A percentile compares a stretch with the other conserved stretches of the same genome.
Evolutionary conservation across 2,113 vertebrate genomes (phyloP).

Genomic region (Atractosteus spatula): DNA sequence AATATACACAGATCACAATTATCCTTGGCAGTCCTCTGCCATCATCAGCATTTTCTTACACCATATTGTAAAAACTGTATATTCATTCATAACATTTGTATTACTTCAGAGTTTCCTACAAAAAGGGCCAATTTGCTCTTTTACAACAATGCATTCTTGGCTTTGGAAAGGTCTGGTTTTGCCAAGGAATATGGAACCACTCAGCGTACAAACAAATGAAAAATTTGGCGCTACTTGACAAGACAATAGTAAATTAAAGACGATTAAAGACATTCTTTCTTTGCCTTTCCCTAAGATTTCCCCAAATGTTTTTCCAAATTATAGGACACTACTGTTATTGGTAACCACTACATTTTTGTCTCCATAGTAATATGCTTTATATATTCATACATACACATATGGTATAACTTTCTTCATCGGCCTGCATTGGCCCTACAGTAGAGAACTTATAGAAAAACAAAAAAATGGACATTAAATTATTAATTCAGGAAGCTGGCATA

Average conservation of each 20-base stretch:
- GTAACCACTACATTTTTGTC: slow-evolving; percentile 1
- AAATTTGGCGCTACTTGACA: slow-evolving; percentile 5
- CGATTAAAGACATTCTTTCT: slow-evolving; percentile 8
- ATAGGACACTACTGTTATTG: not conserved
- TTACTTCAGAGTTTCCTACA: too few species aligned
- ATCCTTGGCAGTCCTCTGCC: not conserved
- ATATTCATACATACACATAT: not conserved
- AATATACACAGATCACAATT: too few species aligned
- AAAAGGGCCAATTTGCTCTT: not conserved
- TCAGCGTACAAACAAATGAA: not conserved
- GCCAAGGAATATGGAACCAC: slow-evolving; percentile 3
- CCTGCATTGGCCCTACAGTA: not conserved
- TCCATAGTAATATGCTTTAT: not conserved
- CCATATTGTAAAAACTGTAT: not conserved
- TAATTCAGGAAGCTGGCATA: not conserved
- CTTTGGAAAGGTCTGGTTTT: not conserved
- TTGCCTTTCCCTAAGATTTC: not conserved
- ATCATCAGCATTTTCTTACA: not conserved
- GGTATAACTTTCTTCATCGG: not conserved
- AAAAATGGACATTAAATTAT: not conserved
- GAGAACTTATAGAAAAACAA: not conserved
- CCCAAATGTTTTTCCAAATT: slow-evolving; percentile 4
- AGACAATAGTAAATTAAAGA: slow-evolving; percentile 10
- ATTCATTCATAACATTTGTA: not conserved
- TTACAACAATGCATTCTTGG: slow-evolving; percentile 1